phyloP scores from a whole-genome alignment of 1,140 invertebrate genomes.

The Halesus radiatus region DNA sequence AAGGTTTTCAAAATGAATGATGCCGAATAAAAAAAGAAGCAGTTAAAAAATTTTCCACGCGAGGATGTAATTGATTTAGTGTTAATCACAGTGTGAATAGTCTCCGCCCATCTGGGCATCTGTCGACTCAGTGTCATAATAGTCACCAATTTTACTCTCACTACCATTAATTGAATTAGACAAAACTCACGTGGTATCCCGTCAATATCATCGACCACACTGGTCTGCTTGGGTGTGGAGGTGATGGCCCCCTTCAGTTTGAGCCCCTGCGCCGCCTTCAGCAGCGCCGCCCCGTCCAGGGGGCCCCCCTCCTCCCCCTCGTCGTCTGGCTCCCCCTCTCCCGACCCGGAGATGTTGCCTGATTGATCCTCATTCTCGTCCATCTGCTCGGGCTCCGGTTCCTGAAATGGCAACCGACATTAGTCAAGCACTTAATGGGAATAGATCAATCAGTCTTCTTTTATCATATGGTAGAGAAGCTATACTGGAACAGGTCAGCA shows the following conservation, averaged over 20 bases:
- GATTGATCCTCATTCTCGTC: not conserved
- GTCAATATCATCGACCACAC: conserved; percentile 76
- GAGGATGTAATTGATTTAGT: no score
- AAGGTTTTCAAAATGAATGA: no score
- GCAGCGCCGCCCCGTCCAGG: conserved; percentile 84
- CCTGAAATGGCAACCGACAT: not conserved
- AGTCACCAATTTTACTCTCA: no score
- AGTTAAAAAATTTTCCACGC: no score
- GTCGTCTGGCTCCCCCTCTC: conserved; percentile 55
- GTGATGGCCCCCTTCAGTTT: conserved; percentile 61
- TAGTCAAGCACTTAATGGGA: not conserved
- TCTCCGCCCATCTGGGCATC: no score
- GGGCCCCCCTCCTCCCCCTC: conserved; percentile 82
- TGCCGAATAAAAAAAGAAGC: no score
- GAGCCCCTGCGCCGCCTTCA: conserved; percentile 73
- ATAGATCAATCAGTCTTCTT: not conserved
- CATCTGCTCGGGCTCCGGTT: not conserved
- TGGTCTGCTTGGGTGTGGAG: conserved; percentile 53
- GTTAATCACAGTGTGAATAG: no score
- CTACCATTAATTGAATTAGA: no score
- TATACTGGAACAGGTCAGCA: no score
- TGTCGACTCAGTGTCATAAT: no score
- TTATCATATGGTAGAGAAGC: no score
- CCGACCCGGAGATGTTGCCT: conserved; percentile 25
- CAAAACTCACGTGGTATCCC: conserved; percentile 76